These are phyloP conservation scores for Carassius auratus DNA, from an alignment of 2,113 vertebrate genomes.

Conservation along the genomic window DNA sequence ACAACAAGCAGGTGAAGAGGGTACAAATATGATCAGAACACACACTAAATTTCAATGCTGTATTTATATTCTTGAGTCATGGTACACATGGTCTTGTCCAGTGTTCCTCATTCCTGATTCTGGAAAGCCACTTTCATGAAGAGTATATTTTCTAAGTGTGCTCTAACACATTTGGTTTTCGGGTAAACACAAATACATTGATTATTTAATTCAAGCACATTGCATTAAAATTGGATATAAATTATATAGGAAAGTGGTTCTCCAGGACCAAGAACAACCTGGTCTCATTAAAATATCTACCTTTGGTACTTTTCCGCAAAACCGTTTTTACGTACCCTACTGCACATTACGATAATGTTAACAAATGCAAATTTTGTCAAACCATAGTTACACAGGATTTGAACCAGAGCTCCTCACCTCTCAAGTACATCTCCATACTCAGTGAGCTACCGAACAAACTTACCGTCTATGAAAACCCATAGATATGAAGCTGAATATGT, in stretches of 20 bases:
- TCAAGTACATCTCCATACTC: too few relatives aligned
- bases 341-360: too few relatives aligned
- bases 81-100: not conserved
- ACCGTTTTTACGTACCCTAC: too few relatives aligned
- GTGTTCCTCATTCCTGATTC: not conserved
- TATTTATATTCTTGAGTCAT: not conserved
- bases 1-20: slow-evolving; percentile 66
- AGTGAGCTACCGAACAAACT: too few relatives aligned
- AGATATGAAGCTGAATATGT: too few relatives aligned
- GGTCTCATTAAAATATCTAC: too few relatives aligned
- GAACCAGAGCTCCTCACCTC: too few relatives aligned
- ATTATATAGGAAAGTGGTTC: not conserved
- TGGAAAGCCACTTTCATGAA: not conserved
- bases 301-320: too few relatives aligned
- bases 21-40: not conserved
- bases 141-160: not conserved
- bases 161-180: not conserved
- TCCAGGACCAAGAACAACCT: not conserved
- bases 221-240: not conserved
- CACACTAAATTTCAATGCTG: slow-evolving; percentile 8
- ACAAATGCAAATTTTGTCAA: too few relatives aligned
- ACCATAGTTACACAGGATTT: too few relatives aligned
- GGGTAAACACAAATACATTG: not conserved
- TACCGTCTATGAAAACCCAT: too few relatives aligned
- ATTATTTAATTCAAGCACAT: not conserved